A percentile compares a stretch with the other conserved stretches of the same genome.
phyloP scores from a whole-genome alignment of 2,888 invertebrate genomes.

The Penaeus monodon region DNA sequence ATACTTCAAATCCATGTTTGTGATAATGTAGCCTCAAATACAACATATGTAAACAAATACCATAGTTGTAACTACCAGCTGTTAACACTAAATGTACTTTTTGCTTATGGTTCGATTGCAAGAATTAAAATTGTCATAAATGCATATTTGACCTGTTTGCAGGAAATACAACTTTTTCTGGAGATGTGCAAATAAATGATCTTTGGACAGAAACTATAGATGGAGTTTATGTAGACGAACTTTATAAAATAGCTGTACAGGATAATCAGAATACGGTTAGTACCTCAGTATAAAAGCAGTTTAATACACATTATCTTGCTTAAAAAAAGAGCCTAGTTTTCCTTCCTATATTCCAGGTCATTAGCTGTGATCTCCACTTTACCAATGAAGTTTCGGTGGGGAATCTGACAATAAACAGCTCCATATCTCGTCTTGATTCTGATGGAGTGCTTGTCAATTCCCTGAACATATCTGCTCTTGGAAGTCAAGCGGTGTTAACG shows the following conservation, averaged over 20 bases:
- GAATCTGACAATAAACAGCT: neutral
- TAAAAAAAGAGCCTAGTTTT: neutral
- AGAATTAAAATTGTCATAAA: no score
- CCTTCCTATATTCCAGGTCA: neutral
- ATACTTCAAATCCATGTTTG: no score
- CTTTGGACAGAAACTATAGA: conserved; percentile 10
- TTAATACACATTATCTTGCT: no score
- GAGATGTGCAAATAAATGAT: neutral
- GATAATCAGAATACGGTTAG: conserved; percentile 24
- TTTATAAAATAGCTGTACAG: neutral
- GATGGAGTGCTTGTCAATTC: conserved; percentile 26
- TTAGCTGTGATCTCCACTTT: conserved; percentile 15
- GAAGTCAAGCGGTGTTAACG: conserved; percentile 3
- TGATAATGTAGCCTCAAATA: no score
- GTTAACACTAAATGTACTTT: no score
- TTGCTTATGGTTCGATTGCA: no score
- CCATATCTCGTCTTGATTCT: neutral
- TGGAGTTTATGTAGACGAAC: conserved; percentile 14
- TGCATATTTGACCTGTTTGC: neutral
- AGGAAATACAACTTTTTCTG: conserved; percentile 25
- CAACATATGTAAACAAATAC: no score
- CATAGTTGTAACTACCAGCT: no score
- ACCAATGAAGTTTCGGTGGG: neutral
- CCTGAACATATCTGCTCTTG: neutral
- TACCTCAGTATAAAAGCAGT: neutral